Conservation (phyloP, 2,113 vertebrate species). For the Pelmatolapia mariae region DNA sequence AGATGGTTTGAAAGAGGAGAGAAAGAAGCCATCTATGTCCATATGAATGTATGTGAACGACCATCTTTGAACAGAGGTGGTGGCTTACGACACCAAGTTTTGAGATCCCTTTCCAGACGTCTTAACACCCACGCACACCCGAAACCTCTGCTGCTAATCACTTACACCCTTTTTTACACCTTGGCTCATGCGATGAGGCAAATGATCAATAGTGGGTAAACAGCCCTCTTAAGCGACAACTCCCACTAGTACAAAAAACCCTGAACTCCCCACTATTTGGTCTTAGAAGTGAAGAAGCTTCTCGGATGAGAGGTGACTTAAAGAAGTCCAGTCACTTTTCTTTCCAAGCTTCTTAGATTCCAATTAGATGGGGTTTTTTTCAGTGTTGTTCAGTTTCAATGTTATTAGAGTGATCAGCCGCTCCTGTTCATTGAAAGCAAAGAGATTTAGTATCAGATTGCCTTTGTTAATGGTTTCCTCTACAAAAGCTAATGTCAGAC, state of each 20-base stretch:
- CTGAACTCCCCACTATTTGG: neutral
- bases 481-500: neutral
- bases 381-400: neutral
- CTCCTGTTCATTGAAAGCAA: neutral
- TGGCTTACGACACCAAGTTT: neutral
- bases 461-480: rapidly evolving
- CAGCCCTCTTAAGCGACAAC: neutral
- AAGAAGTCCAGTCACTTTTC: neutral
- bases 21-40: neutral
- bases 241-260: neutral
- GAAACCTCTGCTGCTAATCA: neutral
- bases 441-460: neutral
- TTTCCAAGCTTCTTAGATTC: neutral
- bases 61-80: neutral
- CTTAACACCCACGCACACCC: neutral
- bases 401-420: neutral
- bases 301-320: rapidly evolving
- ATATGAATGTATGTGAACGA: neutral
- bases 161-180: neutral
- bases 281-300: neutral
- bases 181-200: neutral
- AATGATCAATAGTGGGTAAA: neutral
- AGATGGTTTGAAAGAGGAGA: neutral
- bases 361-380: neutral
- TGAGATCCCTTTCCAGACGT: neutral